phyloP scores from a whole-genome alignment of 2,113 vertebrate species.

The Sturnira hondurensis region DNA sequence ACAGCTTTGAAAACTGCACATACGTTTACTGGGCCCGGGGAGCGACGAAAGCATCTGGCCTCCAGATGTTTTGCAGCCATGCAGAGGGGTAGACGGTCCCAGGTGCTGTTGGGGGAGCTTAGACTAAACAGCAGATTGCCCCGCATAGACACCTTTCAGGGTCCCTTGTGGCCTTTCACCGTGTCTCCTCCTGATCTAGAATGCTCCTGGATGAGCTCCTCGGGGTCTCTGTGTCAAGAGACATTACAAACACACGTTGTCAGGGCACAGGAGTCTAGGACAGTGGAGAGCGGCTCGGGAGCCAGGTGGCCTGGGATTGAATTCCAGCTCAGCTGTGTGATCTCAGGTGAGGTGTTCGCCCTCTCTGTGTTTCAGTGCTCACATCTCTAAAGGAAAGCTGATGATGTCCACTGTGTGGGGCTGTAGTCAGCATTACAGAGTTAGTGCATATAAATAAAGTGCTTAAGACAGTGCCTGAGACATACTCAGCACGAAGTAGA shows the following conservation, averaged over 20 bases:
- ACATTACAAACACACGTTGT: neutral
- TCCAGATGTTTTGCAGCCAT: conserved; percentile 76
- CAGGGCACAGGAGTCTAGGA: neutral
- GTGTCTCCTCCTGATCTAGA: accelerated
- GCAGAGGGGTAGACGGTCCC: conserved; percentile 64
- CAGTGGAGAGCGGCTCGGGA: neutral
- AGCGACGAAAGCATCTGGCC: conserved; percentile 73
- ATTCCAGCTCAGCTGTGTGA: neutral
- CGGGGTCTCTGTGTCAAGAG: neutral
- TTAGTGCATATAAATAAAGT: neutral
- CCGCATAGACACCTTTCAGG: conserved; percentile 69
- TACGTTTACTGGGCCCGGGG: conserved; percentile 45
- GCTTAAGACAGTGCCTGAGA: neutral
- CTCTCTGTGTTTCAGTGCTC: neutral
- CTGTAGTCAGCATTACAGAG: neutral
- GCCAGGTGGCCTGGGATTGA: neutral
- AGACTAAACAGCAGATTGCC: conserved; percentile 79
- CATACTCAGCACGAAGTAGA: neutral
- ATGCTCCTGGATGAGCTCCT: neutral
- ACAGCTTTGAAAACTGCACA: conserved; percentile 47
- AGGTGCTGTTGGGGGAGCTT: conserved; percentile 69
- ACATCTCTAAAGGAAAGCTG: neutral
- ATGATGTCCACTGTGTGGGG: neutral
- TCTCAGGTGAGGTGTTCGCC: neutral
- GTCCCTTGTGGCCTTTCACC: neutral